Evolutionary conservation across 1,140 invertebrate genomes (phyloP).

Genomic region (Drosophila athabasca): DNA sequence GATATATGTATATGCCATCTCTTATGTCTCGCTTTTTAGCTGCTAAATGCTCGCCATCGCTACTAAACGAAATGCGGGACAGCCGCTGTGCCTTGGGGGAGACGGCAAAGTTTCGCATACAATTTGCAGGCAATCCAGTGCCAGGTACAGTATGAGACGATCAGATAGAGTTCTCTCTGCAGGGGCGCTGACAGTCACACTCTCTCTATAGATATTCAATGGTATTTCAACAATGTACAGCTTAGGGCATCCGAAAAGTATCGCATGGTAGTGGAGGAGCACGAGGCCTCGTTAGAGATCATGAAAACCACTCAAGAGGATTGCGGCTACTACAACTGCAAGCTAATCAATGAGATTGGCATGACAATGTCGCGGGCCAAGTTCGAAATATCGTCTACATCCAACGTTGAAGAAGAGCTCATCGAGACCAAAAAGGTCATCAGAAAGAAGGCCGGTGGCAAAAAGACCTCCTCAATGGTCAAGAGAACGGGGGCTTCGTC

Average conservation of each 20-base stretch:
- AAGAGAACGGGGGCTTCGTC: conserved; percentile 38
- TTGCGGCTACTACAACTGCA: conserved; percentile 93
- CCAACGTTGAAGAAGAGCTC: conserved; percentile 66
- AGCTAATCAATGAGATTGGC: conserved; percentile 92
- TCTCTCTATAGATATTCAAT: conserved; percentile 90
- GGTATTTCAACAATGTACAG: conserved; percentile 94
- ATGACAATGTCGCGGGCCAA: conserved; percentile 91
- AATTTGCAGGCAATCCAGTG: conserved; percentile 91
- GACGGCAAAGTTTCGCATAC: conserved; percentile 89
- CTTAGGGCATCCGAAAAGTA: conserved; percentile 90
- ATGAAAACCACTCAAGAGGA: conserved; percentile 88
- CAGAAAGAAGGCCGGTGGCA: conserved; percentile 67
- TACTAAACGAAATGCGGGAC: conserved; percentile 91
- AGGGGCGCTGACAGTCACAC: conserved; percentile 35
- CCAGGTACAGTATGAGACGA: conserved; percentile 87
- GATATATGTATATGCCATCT: conserved; percentile 52
- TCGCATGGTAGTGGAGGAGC: conserved; percentile 87
- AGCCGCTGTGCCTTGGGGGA: conserved; percentile 90
- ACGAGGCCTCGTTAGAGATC: conserved; percentile 90
- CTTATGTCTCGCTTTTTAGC: conserved; percentile 85
- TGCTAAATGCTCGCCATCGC: conserved; percentile 90
- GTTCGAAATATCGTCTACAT: conserved; percentile 86
- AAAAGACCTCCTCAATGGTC: conserved; percentile 41
- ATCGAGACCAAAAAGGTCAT: conserved; percentile 76
- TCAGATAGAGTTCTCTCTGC: neutral